These are phyloP conservation scores for Bombus impatiens DNA, from an alignment of 1,140 invertebrate species.

Conservation along the genomic window DNA sequence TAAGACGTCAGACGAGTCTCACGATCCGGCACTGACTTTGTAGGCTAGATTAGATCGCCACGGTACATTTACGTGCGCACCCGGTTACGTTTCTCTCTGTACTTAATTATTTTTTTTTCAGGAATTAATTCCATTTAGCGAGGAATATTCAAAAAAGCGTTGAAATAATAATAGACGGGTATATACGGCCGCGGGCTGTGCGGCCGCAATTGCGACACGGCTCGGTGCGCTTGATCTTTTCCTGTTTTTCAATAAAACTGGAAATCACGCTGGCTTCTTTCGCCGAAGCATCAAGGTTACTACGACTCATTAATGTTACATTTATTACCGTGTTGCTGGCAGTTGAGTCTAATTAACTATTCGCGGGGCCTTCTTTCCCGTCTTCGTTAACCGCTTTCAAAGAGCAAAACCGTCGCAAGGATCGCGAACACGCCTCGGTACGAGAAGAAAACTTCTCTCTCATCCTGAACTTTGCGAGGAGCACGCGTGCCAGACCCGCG, in stretches of 20 bases:
- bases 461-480: background rate
- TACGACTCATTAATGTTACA: constrained; percentile 61
- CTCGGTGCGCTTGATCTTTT: constrained; percentile 53
- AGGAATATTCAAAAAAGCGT: constrained; percentile 58
- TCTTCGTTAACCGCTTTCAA: constrained; percentile 43
- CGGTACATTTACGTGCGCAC: constrained; percentile 64
- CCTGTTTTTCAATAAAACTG: constrained; percentile 60
- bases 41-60: constrained; percentile 68
- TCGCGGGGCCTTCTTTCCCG: constrained; percentile 37
- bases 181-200: constrained; percentile 1
- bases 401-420: background rate
- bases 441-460: background rate
- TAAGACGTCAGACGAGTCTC: constrained; percentile 70
- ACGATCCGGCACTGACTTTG: constrained; percentile 67
- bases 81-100: constrained; percentile 47
- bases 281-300: constrained; percentile 53
- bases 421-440: background rate
- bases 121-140: constrained; percentile 66
- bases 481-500: background rate
- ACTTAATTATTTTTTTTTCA: constrained; percentile 56
- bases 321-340: constrained; percentile 53
- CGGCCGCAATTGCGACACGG: constrained; percentile 55
- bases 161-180: constrained; percentile 56
- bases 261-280: constrained; percentile 41
- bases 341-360: constrained; percentile 47